A percentile compares a stretch with the other conserved stretches of the same genome.
Evolutionary conservation across 2,888 invertebrate species (phyloP).

Genomic region (Thecophora atra): DNA sequence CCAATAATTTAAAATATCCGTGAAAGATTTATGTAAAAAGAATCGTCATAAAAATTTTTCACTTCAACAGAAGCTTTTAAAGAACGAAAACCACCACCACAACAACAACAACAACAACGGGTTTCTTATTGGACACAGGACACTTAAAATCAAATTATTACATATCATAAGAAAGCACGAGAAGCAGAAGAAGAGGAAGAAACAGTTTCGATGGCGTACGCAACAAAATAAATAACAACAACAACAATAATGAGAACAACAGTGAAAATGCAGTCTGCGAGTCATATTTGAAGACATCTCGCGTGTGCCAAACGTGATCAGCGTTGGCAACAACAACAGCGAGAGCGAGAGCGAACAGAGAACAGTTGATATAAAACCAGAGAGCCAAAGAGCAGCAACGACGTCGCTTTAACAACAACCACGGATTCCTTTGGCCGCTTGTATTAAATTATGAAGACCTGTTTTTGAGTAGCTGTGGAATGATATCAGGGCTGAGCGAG

Average conservation of each 20-base stretch:
- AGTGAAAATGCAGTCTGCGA: background rate
- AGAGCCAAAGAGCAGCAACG: background rate
- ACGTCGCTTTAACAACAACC: background rate
- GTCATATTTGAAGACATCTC: too few species aligned
- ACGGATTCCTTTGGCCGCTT: too few species aligned
- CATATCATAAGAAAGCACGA: background rate
- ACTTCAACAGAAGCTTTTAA: too few species aligned
- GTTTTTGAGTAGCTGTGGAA: background rate
- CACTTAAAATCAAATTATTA: background rate
- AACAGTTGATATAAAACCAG: background rate
- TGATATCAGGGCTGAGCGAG: background rate
- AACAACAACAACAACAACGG: too few species aligned
- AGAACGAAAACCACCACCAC: too few species aligned
- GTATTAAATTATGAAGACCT: background rate
- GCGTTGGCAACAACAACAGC: background rate
- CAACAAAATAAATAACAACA: background rate
- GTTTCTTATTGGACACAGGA: too few species aligned
- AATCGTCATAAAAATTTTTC: too few species aligned
- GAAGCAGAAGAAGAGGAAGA: constrained; percentile 4
- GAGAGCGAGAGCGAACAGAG: background rate
- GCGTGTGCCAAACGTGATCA: background rate
- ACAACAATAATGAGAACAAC: background rate
- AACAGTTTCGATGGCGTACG: background rate
- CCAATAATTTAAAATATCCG: too few species aligned
- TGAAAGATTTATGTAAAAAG: too few species aligned